Evolutionary conservation across 2,797 vertebrate species (phyloP), one percentile per base, ranked within the genome.

Genomic region (Hydrophis major): DNA sequence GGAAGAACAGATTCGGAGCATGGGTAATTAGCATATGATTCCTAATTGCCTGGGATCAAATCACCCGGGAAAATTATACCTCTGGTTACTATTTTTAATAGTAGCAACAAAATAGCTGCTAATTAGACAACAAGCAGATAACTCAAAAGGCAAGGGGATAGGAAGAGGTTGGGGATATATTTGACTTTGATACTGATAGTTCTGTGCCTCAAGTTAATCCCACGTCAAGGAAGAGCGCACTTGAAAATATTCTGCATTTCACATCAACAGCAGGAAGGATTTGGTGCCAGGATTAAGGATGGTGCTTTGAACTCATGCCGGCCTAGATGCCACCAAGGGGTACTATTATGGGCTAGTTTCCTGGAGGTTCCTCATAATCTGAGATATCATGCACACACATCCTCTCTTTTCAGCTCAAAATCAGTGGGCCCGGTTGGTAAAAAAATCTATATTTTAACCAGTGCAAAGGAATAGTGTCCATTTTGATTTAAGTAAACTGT

Each of bases 401-500:
- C 3, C 12, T 1, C 6, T 47, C 25, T 22, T 61, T 89, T 53
- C n/a, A 56, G 12, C n/a, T 32, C 50, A 56, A 66, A 60, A 7
- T 69, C 56, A 78, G 42, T 7, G 50, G n/a, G 20, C 20, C 53
- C 59, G 13, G 47, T 25, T 55, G 55, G 13, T n/a, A 61, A 61
- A 14, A 86, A 42, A n/a, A n/a, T 16, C 20, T 22, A 25, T 4
- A 11, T 78, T 78, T 78, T 22, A 42, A 11, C 18, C 37, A 47
- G 37, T 2, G 37, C 74, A 78, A 78, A 22, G 16, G 74, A 78
- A 78, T 11, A 78, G 74, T 78, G 37, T 18, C 37, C 18, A 0
- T 47, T 63, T 18, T 42, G n/a, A 93, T 91, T 91, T 47, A 93
- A 93, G 56, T 63, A 55, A 42, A 83, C 56, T n/a, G 78, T 42